Conservation (phyloP, 2,113 vertebrate genomes). For the Lathamus discolor region DNA sequence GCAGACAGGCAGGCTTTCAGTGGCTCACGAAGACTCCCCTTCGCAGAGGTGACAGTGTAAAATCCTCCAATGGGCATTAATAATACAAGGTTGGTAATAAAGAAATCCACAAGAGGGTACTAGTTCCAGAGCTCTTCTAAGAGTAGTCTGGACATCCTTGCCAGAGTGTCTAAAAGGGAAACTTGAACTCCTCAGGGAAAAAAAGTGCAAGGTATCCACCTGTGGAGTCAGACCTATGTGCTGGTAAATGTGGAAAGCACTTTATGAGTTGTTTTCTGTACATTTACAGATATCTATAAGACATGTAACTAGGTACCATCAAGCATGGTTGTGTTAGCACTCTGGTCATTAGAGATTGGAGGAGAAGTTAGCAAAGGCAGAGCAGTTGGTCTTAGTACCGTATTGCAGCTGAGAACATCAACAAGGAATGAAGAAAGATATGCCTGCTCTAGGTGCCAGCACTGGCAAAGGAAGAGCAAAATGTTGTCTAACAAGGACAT, state of each 20-base stretch:
- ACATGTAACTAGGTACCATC: not conserved
- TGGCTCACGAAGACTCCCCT: not conserved
- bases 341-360: not conserved
- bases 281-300: fast-evolving
- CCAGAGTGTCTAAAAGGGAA: not conserved
- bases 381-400: not conserved
- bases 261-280: not conserved
- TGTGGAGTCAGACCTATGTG: not conserved
- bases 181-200: not conserved
- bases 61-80: not conserved
- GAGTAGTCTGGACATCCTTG: not conserved
- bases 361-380: not conserved
- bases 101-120: not conserved
- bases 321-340: not conserved
- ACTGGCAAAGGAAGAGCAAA: not conserved
- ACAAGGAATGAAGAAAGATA: not conserved
- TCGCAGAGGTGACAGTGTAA: too few species aligned
- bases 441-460: not conserved
- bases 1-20: not conserved
- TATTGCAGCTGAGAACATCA: not conserved
- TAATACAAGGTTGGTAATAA: not conserved
- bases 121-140: not conserved
- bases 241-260: not conserved
- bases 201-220: not conserved
- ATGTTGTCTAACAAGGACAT: not conserved